Conservation (phyloP, 2,888 invertebrate species). For the Cheilosia vulpina region DNA sequence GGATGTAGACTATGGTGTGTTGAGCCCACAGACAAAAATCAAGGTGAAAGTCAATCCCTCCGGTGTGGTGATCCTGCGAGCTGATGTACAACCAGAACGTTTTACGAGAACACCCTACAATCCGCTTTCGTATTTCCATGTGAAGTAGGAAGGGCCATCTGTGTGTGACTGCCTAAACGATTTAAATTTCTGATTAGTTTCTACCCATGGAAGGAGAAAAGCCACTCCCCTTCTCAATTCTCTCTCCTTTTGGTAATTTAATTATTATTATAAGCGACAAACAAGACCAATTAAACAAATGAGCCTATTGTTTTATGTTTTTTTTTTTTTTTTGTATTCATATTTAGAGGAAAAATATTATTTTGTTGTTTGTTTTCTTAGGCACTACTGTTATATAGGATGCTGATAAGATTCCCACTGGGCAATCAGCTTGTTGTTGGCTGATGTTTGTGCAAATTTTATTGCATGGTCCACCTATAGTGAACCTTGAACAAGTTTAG, state of each 20-base stretch:
- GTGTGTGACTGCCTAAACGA: slow-evolving; percentile 40
- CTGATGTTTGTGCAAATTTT: not conserved
- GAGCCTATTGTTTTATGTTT: slow-evolving; percentile 46
- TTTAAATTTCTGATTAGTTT: slow-evolving; percentile 24
- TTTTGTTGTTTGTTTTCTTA: not conserved
- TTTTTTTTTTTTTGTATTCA: slow-evolving; percentile 26
- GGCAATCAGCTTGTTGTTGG: not conserved
- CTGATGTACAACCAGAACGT: slow-evolving; percentile 88
- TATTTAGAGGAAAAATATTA: slow-evolving; percentile 23
- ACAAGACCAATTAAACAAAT: slow-evolving; percentile 46
- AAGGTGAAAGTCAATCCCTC: slow-evolving; percentile 97
- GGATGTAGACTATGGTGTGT: slow-evolving; percentile 93
- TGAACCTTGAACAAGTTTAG: slow-evolving; percentile 25
- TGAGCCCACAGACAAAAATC: slow-evolving; percentile 93
- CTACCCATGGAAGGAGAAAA: not conserved
- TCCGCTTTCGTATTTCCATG: slow-evolving; percentile 70
- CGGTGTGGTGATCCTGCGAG: slow-evolving; percentile 93
- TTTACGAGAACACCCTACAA: slow-evolving; percentile 71
- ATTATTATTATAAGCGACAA: slow-evolving; percentile 67
- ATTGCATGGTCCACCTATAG: not conserved
- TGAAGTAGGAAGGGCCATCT: slow-evolving; percentile 54
- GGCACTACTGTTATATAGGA: not conserved
- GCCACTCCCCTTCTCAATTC: slow-evolving; percentile 15
- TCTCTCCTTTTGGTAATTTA: slow-evolving; percentile 64
- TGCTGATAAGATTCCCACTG: slow-evolving; percentile 13